These are phyloP conservation scores for Panzeria rudis DNA, from an alignment of 2,888 invertebrate genomes.

Conservation along the genomic window DNA sequence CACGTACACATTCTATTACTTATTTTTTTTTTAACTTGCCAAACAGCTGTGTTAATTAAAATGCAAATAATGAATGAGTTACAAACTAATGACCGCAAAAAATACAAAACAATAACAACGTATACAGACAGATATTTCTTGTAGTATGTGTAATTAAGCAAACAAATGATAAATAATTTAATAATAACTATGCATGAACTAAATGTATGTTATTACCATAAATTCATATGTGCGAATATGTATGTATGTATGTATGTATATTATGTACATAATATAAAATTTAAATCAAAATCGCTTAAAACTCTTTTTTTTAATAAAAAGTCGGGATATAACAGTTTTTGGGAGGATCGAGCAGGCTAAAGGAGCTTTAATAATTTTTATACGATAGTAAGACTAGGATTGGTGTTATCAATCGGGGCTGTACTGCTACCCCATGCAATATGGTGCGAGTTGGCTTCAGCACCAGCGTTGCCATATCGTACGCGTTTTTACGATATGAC, in stretches of 20 bases:
- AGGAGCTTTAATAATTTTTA: no score
- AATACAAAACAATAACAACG: not conserved
- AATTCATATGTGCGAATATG: not conserved
- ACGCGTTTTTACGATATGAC: no score
- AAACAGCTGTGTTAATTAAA: constrained; percentile 70
- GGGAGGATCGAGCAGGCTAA: no score
- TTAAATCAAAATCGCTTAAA: not conserved
- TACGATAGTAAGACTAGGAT: no score
- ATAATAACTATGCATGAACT: not conserved
- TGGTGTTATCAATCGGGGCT: no score
- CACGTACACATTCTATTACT: constrained; percentile 26
- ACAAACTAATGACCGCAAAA: constrained; percentile 60
- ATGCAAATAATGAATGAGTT: constrained; percentile 69
- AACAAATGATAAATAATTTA: constrained; percentile 21
- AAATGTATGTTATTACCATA: not conserved
- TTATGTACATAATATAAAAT: no score
- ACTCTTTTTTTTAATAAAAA: no score
- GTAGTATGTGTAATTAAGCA: constrained; percentile 27
- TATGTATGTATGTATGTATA: not conserved
- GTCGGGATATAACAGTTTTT: no score
- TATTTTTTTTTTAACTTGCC: constrained; percentile 55
- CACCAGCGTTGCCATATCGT: no score
- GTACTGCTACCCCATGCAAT: no score
- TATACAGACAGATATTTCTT: constrained; percentile 29
- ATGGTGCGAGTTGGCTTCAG: no score